Evolutionary conservation across 2,888 invertebrate genomes (phyloP).

Genomic region (Clostera curtula): DNA sequence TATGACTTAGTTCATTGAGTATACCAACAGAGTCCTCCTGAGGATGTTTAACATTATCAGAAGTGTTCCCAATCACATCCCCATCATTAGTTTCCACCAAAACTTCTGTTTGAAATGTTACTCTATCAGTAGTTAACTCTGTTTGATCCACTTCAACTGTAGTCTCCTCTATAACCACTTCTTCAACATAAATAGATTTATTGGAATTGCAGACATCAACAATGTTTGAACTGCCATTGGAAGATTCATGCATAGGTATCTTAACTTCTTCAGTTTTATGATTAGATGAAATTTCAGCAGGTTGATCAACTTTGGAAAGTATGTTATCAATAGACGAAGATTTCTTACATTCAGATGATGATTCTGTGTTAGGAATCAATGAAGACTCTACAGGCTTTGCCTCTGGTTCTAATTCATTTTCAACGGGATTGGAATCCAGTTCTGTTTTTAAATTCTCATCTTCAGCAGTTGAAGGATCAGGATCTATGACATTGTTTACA

Average conservation of each 20-base stretch:
- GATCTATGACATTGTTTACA: conserved; percentile 11
- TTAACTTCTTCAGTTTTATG: conserved; percentile 5
- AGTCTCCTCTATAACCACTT: conserved; percentile 10
- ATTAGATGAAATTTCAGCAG: too few relatives aligned
- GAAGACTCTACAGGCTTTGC: conserved; percentile 8
- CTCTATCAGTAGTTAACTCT: conserved; percentile 28
- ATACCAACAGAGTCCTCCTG: conserved; percentile 37
- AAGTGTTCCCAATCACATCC: conserved; percentile 29
- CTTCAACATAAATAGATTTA: conserved; percentile 6
- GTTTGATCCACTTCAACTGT: conserved; percentile 24
- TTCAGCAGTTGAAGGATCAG: conserved; percentile 11
- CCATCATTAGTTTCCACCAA: conserved; percentile 51
- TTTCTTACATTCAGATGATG: too few relatives aligned
- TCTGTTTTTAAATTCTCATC: conserved; percentile 14
- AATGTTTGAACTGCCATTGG: too few relatives aligned
- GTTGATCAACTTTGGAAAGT: too few relatives aligned
- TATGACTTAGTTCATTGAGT: conserved; percentile 51
- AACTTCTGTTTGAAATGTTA: conserved; percentile 59
- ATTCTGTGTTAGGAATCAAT: too few relatives aligned
- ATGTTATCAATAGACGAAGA: too few relatives aligned
- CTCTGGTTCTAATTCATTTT: too few relatives aligned
- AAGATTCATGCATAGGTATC: not conserved
- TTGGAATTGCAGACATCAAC: too few relatives aligned
- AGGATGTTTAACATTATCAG: conserved; percentile 20
- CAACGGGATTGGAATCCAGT: conserved; percentile 6